phyloP scores from a whole-genome alignment of 2,888 invertebrate species.

The Latrodectus elegans region DNA sequence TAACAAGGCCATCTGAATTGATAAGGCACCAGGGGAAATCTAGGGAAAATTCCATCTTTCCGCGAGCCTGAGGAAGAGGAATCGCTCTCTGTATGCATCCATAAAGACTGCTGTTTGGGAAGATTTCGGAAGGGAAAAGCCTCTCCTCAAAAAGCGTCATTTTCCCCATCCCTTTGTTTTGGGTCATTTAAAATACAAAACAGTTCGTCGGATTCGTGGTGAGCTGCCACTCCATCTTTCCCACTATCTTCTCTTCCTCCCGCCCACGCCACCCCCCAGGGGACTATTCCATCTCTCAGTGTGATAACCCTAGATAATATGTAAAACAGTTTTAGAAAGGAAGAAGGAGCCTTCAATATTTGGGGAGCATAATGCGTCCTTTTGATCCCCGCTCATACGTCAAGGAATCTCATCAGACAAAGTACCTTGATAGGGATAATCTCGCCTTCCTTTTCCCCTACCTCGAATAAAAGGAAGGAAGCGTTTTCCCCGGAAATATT shows the following conservation, averaged over 20 bases:
- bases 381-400: slow-evolving; percentile 57
- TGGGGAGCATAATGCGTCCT: slow-evolving; percentile 51
- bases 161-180: slow-evolving; percentile 66
- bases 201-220: slow-evolving; percentile 60
- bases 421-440: slow-evolving; percentile 68
- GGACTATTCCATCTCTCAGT: slow-evolving; percentile 59
- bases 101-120: slow-evolving; percentile 20
- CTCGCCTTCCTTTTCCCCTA: slow-evolving; percentile 19
- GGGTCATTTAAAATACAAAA: slow-evolving; percentile 69
- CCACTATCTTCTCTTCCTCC: slow-evolving; percentile 38
- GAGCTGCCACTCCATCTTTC: slow-evolving; percentile 56
- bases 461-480: slow-evolving; percentile 5
- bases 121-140: slow-evolving; percentile 32
- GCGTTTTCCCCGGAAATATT: slow-evolving; percentile 36
- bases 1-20: slow-evolving; percentile 48
- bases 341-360: slow-evolving; percentile 52
- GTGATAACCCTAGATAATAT: slow-evolving; percentile 67
- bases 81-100: not conserved
- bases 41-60: slow-evolving; percentile 55
- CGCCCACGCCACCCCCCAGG: slow-evolving; percentile 32
- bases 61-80: slow-evolving; percentile 4
- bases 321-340: slow-evolving; percentile 61
- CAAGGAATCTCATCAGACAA: slow-evolving; percentile 64
- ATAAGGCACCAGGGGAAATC: slow-evolving; percentile 65
- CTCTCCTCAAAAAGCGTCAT: slow-evolving; percentile 65